A percentile compares a stretch with the other conserved stretches of the same genome.
These are phyloP conservation scores for Oncorhynchus nerka DNA, from an alignment of 2,113 vertebrate species.

Conservation along the genomic window DNA sequence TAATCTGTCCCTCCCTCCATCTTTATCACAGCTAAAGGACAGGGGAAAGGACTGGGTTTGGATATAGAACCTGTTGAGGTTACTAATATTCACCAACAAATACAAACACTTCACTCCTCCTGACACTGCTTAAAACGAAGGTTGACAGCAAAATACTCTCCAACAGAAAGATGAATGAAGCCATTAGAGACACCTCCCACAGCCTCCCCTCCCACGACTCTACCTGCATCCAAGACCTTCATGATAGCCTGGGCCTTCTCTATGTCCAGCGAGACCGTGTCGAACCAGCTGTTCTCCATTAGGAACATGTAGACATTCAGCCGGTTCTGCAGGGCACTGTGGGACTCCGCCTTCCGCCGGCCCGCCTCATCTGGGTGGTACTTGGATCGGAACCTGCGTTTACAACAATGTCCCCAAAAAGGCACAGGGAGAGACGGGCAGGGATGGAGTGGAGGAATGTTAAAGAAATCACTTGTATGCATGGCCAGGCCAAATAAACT, in stretches of 20 bases:
- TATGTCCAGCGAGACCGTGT: conserved; percentile 84
- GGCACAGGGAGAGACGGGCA: conserved; percentile 31
- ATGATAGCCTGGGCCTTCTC: conserved; percentile 83
- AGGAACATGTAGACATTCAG: conserved; percentile 83
- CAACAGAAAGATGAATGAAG: not conserved
- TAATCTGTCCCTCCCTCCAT: conserved; percentile 91
- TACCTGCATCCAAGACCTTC: conserved; percentile 88
- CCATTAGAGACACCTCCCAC: conserved; percentile 38
- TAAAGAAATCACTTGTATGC: not conserved
- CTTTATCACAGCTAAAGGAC: conserved; percentile 84
- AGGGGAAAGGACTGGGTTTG: not conserved
- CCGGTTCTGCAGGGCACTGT: conserved; percentile 80
- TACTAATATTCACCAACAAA: not conserved
- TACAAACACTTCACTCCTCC: not conserved
- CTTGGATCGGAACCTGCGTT: conserved; percentile 88
- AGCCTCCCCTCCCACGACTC: not conserved
- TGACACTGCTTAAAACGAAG: not conserved
- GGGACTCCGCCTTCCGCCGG: conserved; percentile 80
- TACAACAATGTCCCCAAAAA: conserved; percentile 34
- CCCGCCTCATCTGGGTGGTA: conserved; percentile 91
- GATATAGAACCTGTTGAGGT: not conserved
- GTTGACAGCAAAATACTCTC: not conserved
- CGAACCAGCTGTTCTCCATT: conserved; percentile 85
- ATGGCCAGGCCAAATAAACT: not conserved
- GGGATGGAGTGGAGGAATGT: conserved; percentile 31